Base-by-base conservation (phyloP, 2,888 invertebrate genomes). In the Dicyrtomina minuta region DNA sequence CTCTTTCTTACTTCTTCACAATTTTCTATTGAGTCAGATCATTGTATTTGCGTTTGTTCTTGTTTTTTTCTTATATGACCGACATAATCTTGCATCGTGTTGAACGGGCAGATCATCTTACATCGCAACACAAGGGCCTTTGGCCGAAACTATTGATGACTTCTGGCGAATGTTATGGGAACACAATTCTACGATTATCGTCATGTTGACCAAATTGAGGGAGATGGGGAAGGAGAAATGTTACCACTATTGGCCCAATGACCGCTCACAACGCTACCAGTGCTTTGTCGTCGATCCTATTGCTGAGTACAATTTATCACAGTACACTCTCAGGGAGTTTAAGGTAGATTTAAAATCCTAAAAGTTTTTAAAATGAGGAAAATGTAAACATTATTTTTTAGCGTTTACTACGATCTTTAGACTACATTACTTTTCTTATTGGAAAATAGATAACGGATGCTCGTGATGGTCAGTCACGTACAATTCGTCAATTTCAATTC, bases 131-230 rank as follows among this genome's bases (percentile, higher is more conserved):
- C 98, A 99, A 83, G 98, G 97, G n/a, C 97, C 99, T 0, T 84
- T 98, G 70, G 89, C 90, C 64, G 96, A 98, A 81, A 98, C 98
- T 0, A 93, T 95, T 0, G 61, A 61, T 24, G 22, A 99, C 82
- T 93, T 99, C 82, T 99, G 99, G 99, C 87, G 98, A 72, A 98
- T 98, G 97, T 86, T 99, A 53, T 99, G 99, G 99, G 98, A 99
- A 81, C 97, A 98, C 82, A 98, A 99, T 82, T 97, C 97, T 1
- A 97, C 96, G 49, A 98, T 99, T 81, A 92, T 99, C 75, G 99
- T 99, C 33, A 99, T 99, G 97, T 84, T 99, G 78, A 98, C 97
- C 17, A 97, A 97, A 82, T 86, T 97, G 71, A 92, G 96, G 81
- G 97, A 98, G 84, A 95, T 97, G 93, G 96, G 97, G 80, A 86